A percentile compares a stretch with the other conserved stretches of the same genome.
Conservation (phyloP, 2,888 invertebrate species). For the Zygothrica quintamaculata region DNA sequence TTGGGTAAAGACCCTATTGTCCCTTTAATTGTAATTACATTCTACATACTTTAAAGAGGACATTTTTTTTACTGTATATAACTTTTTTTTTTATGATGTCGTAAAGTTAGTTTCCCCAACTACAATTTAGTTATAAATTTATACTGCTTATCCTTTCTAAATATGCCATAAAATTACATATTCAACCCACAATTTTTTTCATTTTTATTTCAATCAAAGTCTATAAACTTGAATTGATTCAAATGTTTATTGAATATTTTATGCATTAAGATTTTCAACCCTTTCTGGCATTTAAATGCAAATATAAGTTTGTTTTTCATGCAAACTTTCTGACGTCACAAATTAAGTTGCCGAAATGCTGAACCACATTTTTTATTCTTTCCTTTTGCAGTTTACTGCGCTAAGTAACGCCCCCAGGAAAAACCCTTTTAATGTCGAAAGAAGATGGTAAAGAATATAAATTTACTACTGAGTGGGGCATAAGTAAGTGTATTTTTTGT, state of each 20-base stretch:
- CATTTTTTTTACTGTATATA: no score
- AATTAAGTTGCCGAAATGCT: constrained; percentile 55
- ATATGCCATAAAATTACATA: no score
- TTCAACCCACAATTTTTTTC: no score
- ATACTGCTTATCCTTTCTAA: no score
- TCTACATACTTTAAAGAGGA: no score
- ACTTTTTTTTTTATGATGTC: no score
- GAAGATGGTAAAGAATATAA: constrained; percentile 50
- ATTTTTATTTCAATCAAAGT: constrained; percentile 11
- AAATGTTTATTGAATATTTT: constrained; percentile 15
- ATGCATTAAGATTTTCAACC: constrained; percentile 4
- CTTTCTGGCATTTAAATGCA: constrained; percentile 53
- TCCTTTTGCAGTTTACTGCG: constrained; percentile 44
- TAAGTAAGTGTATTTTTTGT: not conserved
- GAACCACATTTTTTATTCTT: constrained; percentile 64
- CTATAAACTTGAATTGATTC: no score
- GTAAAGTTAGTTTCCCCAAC: no score
- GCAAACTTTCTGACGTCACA: constrained; percentile 19
- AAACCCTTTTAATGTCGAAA: not conserved
- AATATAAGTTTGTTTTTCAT: constrained; percentile 27
- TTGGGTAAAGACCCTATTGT: no score
- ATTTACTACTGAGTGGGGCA: constrained; percentile 33
- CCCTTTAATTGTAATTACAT: no score
- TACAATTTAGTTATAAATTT: no score
- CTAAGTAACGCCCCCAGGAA: constrained; percentile 38